Percentiles rank a stretch among this genome's conserved stretches.
Evolutionary conservation across 2,797 vertebrate species (phyloP).

Genomic region (Mycteria americana): DNA sequence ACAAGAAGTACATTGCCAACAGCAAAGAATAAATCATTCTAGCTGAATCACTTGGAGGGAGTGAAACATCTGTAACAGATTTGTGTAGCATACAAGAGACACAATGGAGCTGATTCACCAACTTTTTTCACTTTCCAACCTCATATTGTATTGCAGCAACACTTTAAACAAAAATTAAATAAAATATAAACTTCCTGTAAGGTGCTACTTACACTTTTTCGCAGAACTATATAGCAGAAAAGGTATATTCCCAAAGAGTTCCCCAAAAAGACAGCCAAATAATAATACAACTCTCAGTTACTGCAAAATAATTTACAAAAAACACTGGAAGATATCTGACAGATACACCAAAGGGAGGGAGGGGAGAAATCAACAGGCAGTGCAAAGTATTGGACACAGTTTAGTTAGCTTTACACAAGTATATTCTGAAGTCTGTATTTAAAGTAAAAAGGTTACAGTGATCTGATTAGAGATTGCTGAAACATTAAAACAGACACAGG

Average conservation of each 20-base stretch:
- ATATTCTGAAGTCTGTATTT: neutral
- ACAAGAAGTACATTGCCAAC: neutral
- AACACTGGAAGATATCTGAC: neutral
- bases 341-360: neutral
- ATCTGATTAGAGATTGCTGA: neutral
- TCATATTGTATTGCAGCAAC: neutral
- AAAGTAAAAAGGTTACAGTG: neutral
- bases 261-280: neutral
- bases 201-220: neutral
- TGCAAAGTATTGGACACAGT: neutral
- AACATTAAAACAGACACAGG: neutral
- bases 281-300: neutral
- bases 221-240: neutral
- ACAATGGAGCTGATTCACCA: conserved; percentile 17
- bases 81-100: neutral
- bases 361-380: neutral
- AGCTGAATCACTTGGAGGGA: neutral
- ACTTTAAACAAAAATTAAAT: neutral
- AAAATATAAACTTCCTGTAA: neutral
- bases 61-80: conserved; percentile 51
- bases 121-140: neutral
- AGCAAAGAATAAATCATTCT: neutral
- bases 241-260: neutral
- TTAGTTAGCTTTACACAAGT: neutral
- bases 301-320: neutral